Evolutionary conservation across 2,113 vertebrate genomes (phyloP).

Genomic region (Phoxinus phoxinus): DNA sequence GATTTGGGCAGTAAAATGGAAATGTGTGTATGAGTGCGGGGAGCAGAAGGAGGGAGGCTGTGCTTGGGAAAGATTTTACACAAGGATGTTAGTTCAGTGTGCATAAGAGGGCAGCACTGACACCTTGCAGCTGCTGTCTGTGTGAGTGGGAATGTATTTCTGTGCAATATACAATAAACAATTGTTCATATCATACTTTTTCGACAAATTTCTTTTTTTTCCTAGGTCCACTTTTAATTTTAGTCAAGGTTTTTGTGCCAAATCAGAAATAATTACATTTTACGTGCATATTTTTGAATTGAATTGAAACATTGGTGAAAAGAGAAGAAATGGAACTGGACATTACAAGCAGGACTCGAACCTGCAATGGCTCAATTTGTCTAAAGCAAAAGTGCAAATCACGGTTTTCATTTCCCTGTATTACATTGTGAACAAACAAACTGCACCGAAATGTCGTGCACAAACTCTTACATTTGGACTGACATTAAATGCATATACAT

Average conservation of each 20-base stretch:
- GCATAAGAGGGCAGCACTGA: constrained; percentile 64
- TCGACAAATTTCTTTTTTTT: not conserved
- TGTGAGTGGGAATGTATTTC: constrained; percentile 52
- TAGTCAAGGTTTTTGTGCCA: not conserved
- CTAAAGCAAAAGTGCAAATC: not conserved
- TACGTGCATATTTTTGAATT: not conserved
- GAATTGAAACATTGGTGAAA: not conserved
- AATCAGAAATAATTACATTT: not conserved
- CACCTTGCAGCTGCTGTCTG: constrained; percentile 66
- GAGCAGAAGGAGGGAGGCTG: not conserved
- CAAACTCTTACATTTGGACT: not conserved
- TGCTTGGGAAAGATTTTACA: constrained; percentile 60
- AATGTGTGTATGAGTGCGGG: constrained; percentile 49
- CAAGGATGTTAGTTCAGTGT: constrained; percentile 56
- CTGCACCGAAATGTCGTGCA: not conserved
- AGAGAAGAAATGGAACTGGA: not conserved
- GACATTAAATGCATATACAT: not conserved
- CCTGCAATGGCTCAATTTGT: not conserved
- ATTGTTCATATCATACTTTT: not conserved
- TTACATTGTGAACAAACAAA: not conserved
- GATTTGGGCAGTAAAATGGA: constrained; percentile 59
- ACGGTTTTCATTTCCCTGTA: not conserved
- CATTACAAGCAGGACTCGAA: not conserved
- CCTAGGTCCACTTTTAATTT: constrained; percentile 9
- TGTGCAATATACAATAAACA: constrained; percentile 34